These are phyloP conservation scores for Halichoeres trimaculatus DNA, from an alignment of 2,113 vertebrate genomes.

Conservation along the genomic window DNA sequence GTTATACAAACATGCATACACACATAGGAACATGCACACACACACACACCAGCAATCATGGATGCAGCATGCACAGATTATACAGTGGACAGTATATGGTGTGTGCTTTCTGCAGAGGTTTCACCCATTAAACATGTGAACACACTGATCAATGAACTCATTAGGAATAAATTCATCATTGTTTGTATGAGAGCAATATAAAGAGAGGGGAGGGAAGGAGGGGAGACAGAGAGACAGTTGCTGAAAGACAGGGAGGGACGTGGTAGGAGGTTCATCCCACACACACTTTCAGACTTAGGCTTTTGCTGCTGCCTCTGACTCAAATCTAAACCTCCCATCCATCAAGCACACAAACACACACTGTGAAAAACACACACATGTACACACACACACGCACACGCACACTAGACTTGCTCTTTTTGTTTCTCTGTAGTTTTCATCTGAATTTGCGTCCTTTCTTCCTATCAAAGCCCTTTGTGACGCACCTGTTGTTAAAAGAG, in stretches of 20 bases:
- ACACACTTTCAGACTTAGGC: slow-evolving; percentile 76
- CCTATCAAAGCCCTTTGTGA: slow-evolving; percentile 58
- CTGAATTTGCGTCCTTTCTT: slow-evolving; percentile 62
- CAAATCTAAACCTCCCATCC: slow-evolving; percentile 80
- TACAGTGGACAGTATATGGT: slow-evolving; percentile 28
- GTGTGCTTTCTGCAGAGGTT: neutral
- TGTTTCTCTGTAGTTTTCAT: slow-evolving; percentile 60
- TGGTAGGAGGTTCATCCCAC: slow-evolving; percentile 77
- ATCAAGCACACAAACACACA: slow-evolving; percentile 43
- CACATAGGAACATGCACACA: slow-evolving; percentile 24
- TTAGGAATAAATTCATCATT: slow-evolving; percentile 6
- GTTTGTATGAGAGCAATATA: slow-evolving; percentile 23
- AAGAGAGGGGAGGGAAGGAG: slow-evolving; percentile 54
- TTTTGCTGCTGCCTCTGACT: slow-evolving; percentile 79
- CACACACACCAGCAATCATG: slow-evolving; percentile 21
- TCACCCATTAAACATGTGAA: neutral
- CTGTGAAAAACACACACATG: slow-evolving; percentile 17
- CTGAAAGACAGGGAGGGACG: slow-evolving; percentile 67
- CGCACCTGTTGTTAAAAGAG: slow-evolving; percentile 47
- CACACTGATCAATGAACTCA: neutral
- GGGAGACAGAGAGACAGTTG: slow-evolving; percentile 62
- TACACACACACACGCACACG: slow-evolving; percentile 22
- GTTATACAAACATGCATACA: slow-evolving; percentile 75
- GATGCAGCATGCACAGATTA: slow-evolving; percentile 43
- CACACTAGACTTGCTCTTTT: slow-evolving; percentile 28